Base-by-base conservation (phyloP, 2,797 vertebrate species). In the Pogoniulus pusillus region DNA sequence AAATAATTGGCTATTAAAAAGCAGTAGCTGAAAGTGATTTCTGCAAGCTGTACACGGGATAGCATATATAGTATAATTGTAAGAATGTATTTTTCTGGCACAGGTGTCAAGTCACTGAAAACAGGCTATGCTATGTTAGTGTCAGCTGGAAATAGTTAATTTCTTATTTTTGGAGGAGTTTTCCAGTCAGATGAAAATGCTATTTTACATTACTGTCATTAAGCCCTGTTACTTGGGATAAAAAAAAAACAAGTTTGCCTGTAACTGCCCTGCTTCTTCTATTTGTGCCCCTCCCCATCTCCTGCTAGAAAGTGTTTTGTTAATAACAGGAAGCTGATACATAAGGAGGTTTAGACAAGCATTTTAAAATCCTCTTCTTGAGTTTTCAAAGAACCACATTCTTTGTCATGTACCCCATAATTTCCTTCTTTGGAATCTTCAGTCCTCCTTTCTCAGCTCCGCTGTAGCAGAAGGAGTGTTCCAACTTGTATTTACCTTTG, bases 1-100 rank as follows among this genome's bases (percentile, higher is more conserved):
- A 77, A 74, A 49, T 55, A 72, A 53, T 24, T 80, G 20, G 9
- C 76, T 93, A 79, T 87, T 79, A 20, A 85, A 83, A 82, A 85
- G 37, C 32, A 45, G 32, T 82, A 49, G 32, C 45, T 85, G 69
- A 78, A 93, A 80, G 62, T 82, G 81, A 85, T 94, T 96, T 93
- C 93, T 94, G 90, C 73, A 93, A 95, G 93, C 75, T 83, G 8
- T 78, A 60, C 45, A 39, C 34, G 14, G 27, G 69, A 39, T 76
- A 79, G 35, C 30, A 17, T 58, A 57, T 68, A 22, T 53, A 59
- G 55, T 62, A 57, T 27, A 17, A 60, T 59, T 84, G 39, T 89
- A 41, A 89, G 73, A 90, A 45, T 68, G 54, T 91, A 76, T 91
- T 76, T 71, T 58, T 78, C 89, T 94, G 82, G 45, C 68, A 29